Evolutionary conservation across 2,113 vertebrate genomes (phyloP).

Genomic region (Oceanodroma tethys): DNA sequence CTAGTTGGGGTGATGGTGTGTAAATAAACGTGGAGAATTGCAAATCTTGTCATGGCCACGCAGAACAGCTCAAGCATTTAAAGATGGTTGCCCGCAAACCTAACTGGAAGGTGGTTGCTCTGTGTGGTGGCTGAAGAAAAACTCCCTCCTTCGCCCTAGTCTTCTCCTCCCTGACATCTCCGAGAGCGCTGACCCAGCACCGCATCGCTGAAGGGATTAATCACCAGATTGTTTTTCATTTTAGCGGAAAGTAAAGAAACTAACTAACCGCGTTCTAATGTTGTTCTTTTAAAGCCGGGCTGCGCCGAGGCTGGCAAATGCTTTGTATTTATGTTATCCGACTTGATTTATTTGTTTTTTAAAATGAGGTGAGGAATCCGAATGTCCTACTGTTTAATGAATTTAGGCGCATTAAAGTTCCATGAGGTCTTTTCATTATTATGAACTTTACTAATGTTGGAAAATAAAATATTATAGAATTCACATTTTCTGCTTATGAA

Average conservation of each 20-base stretch:
- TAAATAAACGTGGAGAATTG: constrained; percentile 92
- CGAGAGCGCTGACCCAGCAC: constrained; percentile 77
- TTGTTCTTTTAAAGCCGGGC: constrained; percentile 60
- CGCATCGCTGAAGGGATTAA: constrained; percentile 77
- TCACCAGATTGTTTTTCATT: constrained; percentile 72
- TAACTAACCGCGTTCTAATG: constrained; percentile 52
- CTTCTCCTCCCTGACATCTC: constrained; percentile 75
- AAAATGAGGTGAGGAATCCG: constrained; percentile 63
- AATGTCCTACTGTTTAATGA: constrained; percentile 67
- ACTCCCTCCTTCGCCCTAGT: constrained; percentile 45
- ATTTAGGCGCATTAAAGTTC: constrained; percentile 76
- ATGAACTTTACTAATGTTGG: constrained; percentile 79
- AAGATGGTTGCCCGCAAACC: constrained; percentile 90
- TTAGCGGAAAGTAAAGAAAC: constrained; percentile 73
- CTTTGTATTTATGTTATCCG: constrained; percentile 60
- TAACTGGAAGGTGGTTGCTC: constrained; percentile 80
- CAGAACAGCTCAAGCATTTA: constrained; percentile 88
- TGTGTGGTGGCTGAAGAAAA: constrained; percentile 71
- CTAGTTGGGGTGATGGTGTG: constrained; percentile 91
- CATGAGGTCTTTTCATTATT: constrained; percentile 73
- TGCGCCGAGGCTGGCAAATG: background rate
- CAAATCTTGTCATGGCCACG: constrained; percentile 84
- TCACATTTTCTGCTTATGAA: constrained; percentile 78
- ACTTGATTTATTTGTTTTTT: constrained; percentile 73
- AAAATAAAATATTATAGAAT: constrained; percentile 83